Evolutionary conservation across 2,113 vertebrate genomes (phyloP).

Genomic region (Genyomyrus donnyi): DNA sequence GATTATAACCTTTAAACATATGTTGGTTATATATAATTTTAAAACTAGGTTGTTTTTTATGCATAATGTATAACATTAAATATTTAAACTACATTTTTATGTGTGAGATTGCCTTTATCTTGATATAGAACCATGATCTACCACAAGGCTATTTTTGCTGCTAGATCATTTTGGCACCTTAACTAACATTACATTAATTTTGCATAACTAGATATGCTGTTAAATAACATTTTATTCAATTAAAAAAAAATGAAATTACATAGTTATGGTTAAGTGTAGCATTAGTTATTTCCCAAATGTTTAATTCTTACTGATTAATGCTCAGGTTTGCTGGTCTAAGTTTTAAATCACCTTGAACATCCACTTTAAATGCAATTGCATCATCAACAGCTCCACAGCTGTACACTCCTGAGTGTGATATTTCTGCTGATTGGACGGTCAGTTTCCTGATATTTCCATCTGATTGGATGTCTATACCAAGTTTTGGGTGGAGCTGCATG

Average conservation of each 20-base stretch:
- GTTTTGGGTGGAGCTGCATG: constrained; percentile 40
- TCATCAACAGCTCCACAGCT: constrained; percentile 59
- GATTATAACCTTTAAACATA: not conserved
- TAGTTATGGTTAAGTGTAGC: not conserved
- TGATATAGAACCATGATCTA: not conserved
- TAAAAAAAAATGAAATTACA: not conserved
- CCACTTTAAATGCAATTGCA: constrained; percentile 56
- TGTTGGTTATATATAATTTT: not conserved
- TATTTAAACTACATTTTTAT: not conserved
- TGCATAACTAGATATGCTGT: not conserved
- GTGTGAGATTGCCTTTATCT: not conserved
- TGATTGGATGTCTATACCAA: constrained; percentile 50
- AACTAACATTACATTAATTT: not conserved
- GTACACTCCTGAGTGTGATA: constrained; percentile 54
- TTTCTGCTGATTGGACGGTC: constrained; percentile 48
- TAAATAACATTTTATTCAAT: constrained; percentile 18
- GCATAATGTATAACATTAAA: not conserved
- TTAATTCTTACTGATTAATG: not conserved
- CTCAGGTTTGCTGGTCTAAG: constrained; percentile 17
- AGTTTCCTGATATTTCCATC: constrained; percentile 52
- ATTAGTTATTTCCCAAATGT: not conserved
- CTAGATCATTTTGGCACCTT: not conserved
- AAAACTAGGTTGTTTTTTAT: not conserved
- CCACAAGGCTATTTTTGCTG: not conserved
- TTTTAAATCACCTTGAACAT: constrained; percentile 69